Base-by-base conservation (phyloP, 2,797 vertebrate genomes). In the Neomorphus geoffroyi region DNA sequence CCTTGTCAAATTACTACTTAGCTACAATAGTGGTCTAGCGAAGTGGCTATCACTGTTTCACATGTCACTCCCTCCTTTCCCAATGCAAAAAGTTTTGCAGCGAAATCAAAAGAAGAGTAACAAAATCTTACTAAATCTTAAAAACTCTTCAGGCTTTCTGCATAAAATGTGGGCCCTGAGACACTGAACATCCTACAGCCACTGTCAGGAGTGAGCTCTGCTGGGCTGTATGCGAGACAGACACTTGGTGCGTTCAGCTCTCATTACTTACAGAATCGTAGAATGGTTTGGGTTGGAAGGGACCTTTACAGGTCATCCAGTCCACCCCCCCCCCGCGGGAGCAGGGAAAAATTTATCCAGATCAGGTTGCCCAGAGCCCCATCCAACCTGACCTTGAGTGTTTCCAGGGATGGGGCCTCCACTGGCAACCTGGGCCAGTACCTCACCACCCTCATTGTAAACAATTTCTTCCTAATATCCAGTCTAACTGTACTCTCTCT, bases 191-290 rank as follows among this genome's bases (percentile, higher is more conserved):
- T 24, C 77, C 69, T 7, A 0, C 11, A 60, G 75, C 22, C 3
- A 6, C 24, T 33, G 22, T 21, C 0, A 4, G 65, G 43, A 51
- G 18, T 0, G 12, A 50, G 33, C 22, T 26, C 46, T 33, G 26
- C 54, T 48, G 0, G 2, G 27, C 79, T 3, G 41, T 0, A 4
- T 0, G 2, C 41, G 6, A 13, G 39, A 21, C 18, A 2, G 33
- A 6, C 6, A 0, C 35, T 37, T 37, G 2, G 30, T 2, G 7
- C 28, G 1, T 13, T 30, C 13, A 0, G 18, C 18, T 33, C 57
- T 43, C 9, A 0, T 6, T 6, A 1, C 26, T 12, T 1, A 48
- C 46, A 24, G 46, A 48, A 48, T 48, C 46, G 12, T 48, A 48
- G 46, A 48, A 24, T 48, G 46, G 5, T 48, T 48, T 48, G 46